Evolutionary conservation across 2,113 vertebrate species (phyloP).

Genomic region (Phrynosoma platyrhinos): DNA sequence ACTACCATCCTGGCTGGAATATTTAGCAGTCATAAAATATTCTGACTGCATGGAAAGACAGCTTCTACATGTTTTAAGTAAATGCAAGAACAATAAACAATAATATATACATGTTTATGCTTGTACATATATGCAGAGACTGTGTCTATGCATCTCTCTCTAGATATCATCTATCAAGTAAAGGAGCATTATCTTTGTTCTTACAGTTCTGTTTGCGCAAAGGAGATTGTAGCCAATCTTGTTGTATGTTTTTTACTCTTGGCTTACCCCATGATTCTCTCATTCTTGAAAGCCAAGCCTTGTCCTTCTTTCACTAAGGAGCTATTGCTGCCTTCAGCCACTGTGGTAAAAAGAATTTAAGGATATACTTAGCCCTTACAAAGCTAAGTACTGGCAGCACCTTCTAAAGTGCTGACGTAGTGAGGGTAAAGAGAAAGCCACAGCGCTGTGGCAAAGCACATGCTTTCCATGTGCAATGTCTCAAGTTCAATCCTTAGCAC

Average conservation of each 20-base stretch:
- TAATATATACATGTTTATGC: background rate
- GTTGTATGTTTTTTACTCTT: background rate
- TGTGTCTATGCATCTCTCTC: too few species aligned
- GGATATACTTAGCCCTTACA: background rate
- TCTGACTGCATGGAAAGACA: background rate
- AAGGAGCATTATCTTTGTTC: background rate
- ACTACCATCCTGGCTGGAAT: too few species aligned
- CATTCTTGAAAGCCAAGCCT: background rate
- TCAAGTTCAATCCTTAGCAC: background rate
- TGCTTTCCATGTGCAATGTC: background rate
- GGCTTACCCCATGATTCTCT: background rate
- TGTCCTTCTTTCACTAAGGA: background rate
- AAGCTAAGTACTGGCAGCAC: background rate
- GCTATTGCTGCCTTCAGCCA: background rate
- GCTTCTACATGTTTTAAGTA: background rate
- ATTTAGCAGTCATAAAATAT: too few species aligned
- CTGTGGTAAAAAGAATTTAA: background rate
- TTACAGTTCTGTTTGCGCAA: background rate
- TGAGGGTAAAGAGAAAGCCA: background rate
- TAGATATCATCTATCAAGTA: background rate
- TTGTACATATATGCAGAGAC: background rate
- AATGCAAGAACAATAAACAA: background rate
- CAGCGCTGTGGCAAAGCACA: background rate
- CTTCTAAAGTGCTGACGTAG: background rate
- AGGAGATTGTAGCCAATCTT: background rate